Conservation (phyloP, 1,140 invertebrate genomes). For the Phenacoccus solenopsis region DNA sequence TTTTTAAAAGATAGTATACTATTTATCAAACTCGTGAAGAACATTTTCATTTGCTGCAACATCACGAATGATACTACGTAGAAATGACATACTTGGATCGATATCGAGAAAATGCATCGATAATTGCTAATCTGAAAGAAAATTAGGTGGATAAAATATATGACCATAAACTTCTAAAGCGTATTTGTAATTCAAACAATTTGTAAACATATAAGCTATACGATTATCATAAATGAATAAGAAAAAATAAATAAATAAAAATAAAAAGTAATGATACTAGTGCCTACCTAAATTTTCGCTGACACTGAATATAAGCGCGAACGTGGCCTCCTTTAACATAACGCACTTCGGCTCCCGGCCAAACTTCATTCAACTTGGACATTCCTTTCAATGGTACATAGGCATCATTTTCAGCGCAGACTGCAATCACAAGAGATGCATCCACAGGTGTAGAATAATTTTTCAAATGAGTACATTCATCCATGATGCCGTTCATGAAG, state of each 20-base stretch:
- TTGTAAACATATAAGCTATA: too few species aligned
- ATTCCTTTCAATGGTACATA: slow-evolving; percentile 81
- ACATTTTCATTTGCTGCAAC: too few species aligned
- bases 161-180: not conserved
- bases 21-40: too few species aligned
- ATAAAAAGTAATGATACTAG: too few species aligned
- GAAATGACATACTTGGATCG: not conserved
- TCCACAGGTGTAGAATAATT: slow-evolving; percentile 81
- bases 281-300: slow-evolving; percentile 68
- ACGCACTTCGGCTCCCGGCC: slow-evolving; percentile 80
- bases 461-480: slow-evolving; percentile 91
- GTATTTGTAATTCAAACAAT: not conserved
- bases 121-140: not conserved
- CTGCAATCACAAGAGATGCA: slow-evolving; percentile 68
- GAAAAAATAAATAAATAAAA: too few species aligned
- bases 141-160: too few species aligned
- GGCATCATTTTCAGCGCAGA: slow-evolving; percentile 78
- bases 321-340: slow-evolving; percentile 85
- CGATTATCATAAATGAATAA: not conserved
- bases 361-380: slow-evolving; percentile 68
- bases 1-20: too few species aligned
- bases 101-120: not conserved
- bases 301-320: slow-evolving; percentile 72
- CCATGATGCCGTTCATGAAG: slow-evolving; percentile 97
- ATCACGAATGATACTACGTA: too few species aligned